A percentile compares a stretch with the other conserved stretches of the same genome.
phyloP scores from a whole-genome alignment of 2,797 vertebrate genomes.

The Pangasius krempfi region DNA sequence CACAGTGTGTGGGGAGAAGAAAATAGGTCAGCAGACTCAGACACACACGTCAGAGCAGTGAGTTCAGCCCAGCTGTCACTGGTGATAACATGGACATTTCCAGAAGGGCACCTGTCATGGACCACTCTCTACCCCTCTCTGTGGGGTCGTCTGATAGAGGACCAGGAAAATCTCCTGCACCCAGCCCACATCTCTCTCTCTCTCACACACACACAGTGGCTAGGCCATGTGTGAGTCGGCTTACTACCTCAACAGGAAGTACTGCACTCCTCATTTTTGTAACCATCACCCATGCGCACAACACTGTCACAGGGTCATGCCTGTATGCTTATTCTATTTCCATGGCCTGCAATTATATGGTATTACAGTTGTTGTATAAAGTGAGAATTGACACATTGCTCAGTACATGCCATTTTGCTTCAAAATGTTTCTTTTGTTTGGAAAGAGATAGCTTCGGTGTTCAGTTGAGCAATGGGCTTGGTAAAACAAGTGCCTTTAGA shows the following conservation, averaged over 20 bases:
- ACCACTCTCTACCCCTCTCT: constrained; percentile 28
- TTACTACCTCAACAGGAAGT: constrained; percentile 1
- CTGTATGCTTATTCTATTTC: not conserved
- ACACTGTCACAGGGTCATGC: not conserved
- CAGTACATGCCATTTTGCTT: not conserved
- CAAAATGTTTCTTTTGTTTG: not conserved
- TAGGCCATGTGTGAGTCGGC: not conserved
- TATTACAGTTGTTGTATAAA: not conserved
- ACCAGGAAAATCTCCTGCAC: not conserved
- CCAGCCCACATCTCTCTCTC: not conserved
- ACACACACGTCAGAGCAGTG: constrained; percentile 28
- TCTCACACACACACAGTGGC: not conserved
- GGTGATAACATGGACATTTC: constrained; percentile 59
- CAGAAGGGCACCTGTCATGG: constrained; percentile 61
- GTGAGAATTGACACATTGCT: not conserved
- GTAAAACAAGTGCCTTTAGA: not conserved
- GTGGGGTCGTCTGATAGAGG: not conserved
- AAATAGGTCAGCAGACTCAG: constrained; percentile 54
- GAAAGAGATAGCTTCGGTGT: not conserved
- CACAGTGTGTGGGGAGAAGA: constrained; percentile 25
- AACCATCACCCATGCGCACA: constrained; percentile 8
- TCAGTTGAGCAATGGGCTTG: not conserved
- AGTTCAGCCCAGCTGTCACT: constrained; percentile 48
- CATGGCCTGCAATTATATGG: not conserved
- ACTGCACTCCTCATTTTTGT: not conserved